phyloP scores from a whole-genome alignment of 30 jellyfish, hydroid and myxozoan genomes.

The Pseudorhiza aurosa region DNA sequence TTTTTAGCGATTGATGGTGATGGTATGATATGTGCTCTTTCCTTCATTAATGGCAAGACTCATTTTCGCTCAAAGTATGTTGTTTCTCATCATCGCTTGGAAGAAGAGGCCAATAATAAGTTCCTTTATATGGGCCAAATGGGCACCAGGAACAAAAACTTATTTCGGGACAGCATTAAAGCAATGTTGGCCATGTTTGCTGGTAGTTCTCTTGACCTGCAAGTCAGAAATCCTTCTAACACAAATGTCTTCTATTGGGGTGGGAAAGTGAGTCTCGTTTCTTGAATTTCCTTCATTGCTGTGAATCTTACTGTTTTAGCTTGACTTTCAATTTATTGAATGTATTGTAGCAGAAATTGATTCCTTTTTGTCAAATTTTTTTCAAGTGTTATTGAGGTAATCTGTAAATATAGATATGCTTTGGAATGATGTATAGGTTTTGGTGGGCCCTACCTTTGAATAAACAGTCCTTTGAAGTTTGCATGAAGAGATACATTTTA shows the following conservation, averaged over 20 bases:
- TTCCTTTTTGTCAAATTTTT: neutral
- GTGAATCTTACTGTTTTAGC: no score
- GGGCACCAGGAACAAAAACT: slow-evolving; percentile 86
- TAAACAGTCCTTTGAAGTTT: no score
- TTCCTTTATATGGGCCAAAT: slow-evolving; percentile 94
- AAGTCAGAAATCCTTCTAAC: slow-evolving; percentile 94
- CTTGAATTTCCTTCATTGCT: neutral
- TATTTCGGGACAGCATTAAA: slow-evolving; percentile 63
- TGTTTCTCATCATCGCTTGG: slow-evolving; percentile 66
- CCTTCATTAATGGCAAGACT: slow-evolving; percentile 76
- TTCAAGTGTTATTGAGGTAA: no score
- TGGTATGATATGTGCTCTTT: slow-evolving; percentile 95
- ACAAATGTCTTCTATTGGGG: slow-evolving; percentile 99
- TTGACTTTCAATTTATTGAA: no score
- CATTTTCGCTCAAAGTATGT: slow-evolving; percentile 95
- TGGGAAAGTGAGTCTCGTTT: slow-evolving; percentile 75
- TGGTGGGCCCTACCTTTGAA: no score
- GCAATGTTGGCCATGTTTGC: slow-evolving; percentile 71
- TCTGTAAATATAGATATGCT: no score
- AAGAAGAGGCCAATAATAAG: slow-evolving; percentile 67
- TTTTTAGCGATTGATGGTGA: slow-evolving; percentile 97
- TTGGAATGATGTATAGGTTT: no score
- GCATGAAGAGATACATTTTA: no score
- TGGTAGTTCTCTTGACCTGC: slow-evolving; percentile 64
- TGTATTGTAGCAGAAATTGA: neutral